Conservation (phyloP, 2,888 invertebrate genomes). For the Euclidia mi region DNA sequence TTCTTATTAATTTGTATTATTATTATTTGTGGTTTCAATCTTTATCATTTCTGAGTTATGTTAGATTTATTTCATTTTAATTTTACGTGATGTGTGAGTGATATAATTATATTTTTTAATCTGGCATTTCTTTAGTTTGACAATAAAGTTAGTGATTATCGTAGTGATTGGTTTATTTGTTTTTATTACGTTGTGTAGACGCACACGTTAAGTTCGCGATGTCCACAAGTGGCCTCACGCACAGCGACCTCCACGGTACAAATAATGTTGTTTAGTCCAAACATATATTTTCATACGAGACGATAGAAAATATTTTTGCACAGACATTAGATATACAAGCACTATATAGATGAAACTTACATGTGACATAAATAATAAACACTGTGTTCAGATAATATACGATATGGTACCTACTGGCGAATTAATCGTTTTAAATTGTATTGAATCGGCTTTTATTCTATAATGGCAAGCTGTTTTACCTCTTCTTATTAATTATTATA, state of each 20-base stretch:
- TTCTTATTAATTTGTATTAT: conserved; percentile 52
- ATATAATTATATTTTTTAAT: conserved; percentile 36
- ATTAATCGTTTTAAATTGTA: conserved; percentile 28
- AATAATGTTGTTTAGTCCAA: conserved; percentile 73
- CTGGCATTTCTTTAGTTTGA: conserved; percentile 50
- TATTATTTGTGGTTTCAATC: conserved; percentile 56
- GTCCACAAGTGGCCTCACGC: conserved; percentile 67
- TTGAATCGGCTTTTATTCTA: conserved; percentile 27
- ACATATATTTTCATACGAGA: conserved; percentile 84
- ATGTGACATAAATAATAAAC: conserved; percentile 17
- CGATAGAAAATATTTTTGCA: conserved; percentile 85
- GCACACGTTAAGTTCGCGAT: conserved; percentile 41
- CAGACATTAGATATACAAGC: conserved; percentile 74
- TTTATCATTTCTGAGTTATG: conserved; percentile 54
- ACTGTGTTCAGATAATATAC: conserved; percentile 42
- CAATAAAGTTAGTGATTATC: conserved; percentile 54
- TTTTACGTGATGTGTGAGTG: conserved; percentile 47
- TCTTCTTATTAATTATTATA: too few species aligned
- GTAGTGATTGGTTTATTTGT: conserved; percentile 47
- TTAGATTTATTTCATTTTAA: conserved; percentile 42
- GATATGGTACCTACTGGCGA: conserved; percentile 16
- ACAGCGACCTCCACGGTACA: conserved; percentile 78
- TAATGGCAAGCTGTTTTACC: conserved; percentile 10
- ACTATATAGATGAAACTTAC: conserved; percentile 54
- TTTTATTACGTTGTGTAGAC: conserved; percentile 25